Evolutionary conservation across 53 echinoderm and acorn worm genomes (phyloP).

Genomic region (Echinometra lucunter): DNA sequence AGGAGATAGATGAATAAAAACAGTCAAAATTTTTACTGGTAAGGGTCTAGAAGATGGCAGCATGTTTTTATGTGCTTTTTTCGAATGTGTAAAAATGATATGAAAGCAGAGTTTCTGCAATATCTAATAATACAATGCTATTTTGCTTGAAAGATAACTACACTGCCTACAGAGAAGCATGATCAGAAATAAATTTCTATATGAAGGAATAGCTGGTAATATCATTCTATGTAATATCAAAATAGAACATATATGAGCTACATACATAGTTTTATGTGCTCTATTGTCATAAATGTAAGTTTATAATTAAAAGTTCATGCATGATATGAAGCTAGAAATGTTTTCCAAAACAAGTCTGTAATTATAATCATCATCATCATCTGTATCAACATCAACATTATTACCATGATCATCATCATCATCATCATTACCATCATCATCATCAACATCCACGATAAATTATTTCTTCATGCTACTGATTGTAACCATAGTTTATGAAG

Average conservation of each 20-base stretch:
- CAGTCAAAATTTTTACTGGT: background rate
- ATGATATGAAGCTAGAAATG: too few relatives aligned
- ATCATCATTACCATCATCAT: conserved; percentile 9
- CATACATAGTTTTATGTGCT: background rate
- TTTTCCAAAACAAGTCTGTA: too few relatives aligned
- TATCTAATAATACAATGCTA: too few relatives aligned
- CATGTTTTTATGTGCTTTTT: too few relatives aligned
- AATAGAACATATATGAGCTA: background rate
- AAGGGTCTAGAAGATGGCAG: background rate
- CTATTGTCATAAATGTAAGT: too few relatives aligned
- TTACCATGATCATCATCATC: conserved; percentile 29
- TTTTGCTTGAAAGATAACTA: too few relatives aligned
- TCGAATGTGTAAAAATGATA: too few relatives aligned
- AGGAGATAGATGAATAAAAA: background rate
- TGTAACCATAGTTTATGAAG: too few relatives aligned
- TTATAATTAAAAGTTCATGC: too few relatives aligned
- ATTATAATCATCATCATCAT: background rate
- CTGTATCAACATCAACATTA: background rate
- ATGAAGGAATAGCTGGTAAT: background rate
- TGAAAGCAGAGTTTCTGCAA: too few relatives aligned
- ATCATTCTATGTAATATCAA: background rate
- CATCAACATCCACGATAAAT: background rate
- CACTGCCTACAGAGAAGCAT: background rate
- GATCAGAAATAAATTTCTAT: background rate
- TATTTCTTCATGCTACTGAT: too few relatives aligned